These are phyloP conservation scores for Ptychochromis oligacanthus DNA, from an alignment of 2,113 vertebrate species.

Conservation along the genomic window DNA sequence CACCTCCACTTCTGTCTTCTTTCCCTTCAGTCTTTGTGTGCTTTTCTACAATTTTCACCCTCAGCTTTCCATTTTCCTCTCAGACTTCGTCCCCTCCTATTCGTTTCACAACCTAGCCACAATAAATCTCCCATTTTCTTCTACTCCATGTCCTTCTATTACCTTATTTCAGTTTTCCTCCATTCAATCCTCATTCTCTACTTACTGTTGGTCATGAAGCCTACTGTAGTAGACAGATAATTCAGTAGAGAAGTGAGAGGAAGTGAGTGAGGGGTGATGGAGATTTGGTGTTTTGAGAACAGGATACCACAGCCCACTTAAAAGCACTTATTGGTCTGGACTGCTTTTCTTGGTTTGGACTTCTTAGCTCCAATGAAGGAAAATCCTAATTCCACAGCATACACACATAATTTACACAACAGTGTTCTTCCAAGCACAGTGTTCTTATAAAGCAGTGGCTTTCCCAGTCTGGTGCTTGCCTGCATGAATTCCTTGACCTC, in stretches of 20 bases:
- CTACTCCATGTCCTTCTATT: background rate
- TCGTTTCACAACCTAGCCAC: background rate
- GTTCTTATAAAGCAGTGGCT: background rate
- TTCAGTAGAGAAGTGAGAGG: background rate
- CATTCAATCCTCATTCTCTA: too few relatives aligned
- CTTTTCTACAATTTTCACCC: background rate
- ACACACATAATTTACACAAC: too few relatives aligned
- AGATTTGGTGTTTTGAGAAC: background rate
- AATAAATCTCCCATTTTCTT: background rate
- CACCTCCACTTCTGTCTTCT: background rate
- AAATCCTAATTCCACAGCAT: background rate
- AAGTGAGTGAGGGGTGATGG: background rate
- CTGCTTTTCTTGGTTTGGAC: slow-evolving; percentile 1
- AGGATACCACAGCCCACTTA: slow-evolving; percentile 1
- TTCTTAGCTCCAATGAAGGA: background rate
- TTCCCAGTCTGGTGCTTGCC: background rate
- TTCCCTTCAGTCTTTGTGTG: background rate
- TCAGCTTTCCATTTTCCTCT: background rate
- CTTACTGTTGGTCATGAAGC: too few relatives aligned
- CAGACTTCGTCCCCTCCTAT: background rate
- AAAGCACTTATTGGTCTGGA: background rate
- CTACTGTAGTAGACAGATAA: background rate
- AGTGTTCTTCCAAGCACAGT: background rate
- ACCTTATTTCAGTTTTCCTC: background rate
- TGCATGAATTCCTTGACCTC: background rate